phyloP scores from a whole-genome alignment of 2,797 vertebrate genomes.

The Borostomias antarcticus region DNA sequence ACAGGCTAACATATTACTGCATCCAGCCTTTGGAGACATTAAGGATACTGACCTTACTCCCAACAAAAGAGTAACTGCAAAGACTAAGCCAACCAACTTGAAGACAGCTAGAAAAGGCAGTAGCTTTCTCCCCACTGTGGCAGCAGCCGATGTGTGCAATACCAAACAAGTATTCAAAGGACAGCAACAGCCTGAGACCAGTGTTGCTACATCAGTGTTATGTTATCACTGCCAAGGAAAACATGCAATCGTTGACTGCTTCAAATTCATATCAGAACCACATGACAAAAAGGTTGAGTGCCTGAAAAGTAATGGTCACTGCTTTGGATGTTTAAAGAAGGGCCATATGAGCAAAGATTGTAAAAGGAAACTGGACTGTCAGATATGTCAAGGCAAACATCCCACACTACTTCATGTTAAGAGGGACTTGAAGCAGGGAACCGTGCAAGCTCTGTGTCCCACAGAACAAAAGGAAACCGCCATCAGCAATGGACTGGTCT shows the following conservation, averaged over 20 bases:
- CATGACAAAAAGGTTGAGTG: background rate
- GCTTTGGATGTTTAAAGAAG: background rate
- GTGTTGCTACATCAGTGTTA: background rate
- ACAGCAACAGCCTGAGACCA: background rate
- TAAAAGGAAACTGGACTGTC: background rate
- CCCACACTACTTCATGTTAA: background rate
- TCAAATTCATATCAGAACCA: background rate
- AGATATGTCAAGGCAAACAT: background rate
- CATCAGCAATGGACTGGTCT: no score
- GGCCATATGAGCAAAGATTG: background rate
- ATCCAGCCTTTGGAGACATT: conserved; percentile 11
- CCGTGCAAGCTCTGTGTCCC: background rate
- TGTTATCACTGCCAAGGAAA: background rate
- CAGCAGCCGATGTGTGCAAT: no score
- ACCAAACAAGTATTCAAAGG: background rate
- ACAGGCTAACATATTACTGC: background rate
- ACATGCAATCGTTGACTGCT: background rate
- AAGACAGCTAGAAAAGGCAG: background rate
- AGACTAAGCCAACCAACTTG: background rate
- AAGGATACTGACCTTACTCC: background rate
- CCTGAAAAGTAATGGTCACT: background rate
- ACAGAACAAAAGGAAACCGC: no score
- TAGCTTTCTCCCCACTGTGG: background rate
- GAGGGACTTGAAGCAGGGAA: conserved; percentile 4
- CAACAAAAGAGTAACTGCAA: no score